phyloP scores from a whole-genome alignment of 1,140 invertebrate species.

The Drosophila ercepeae region DNA sequence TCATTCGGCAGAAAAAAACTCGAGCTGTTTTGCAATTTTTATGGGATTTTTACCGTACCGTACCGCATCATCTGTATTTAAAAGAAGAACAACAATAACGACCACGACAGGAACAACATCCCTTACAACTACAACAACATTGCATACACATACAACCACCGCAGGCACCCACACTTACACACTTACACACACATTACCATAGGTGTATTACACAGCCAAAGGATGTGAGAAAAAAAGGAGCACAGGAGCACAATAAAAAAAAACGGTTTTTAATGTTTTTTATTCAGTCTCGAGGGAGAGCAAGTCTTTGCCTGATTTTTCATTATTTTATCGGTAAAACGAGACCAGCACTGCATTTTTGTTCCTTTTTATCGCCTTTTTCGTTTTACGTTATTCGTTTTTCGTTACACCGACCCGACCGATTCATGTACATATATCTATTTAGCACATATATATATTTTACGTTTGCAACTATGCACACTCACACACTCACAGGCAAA shows the following conservation, averaged over 20 bases:
- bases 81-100: slow-evolving; percentile 4
- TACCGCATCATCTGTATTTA: slow-evolving; percentile 33
- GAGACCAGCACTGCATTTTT: slow-evolving; percentile 1
- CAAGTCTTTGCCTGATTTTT: neutral
- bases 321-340: neutral
- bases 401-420: slow-evolving; percentile 24
- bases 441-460: slow-evolving; percentile 1
- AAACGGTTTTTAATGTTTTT: neutral
- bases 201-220: neutral
- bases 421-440: slow-evolving; percentile 3
- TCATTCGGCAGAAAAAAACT: too few species aligned
- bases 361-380: neutral
- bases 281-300: neutral
- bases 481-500: slow-evolving; percentile 51
- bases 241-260: slow-evolving; percentile 14
- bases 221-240: slow-evolving; percentile 15
- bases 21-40: too few species aligned
- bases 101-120: slow-evolving; percentile 30
- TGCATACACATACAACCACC: slow-evolving; percentile 25
- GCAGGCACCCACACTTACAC: slow-evolving; percentile 10
- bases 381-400: neutral
- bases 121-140: slow-evolving; percentile 17
- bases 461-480: slow-evolving; percentile 23
- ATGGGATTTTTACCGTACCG: too few species aligned
- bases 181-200: slow-evolving; percentile 1